Conservation (phyloP, 2,797 vertebrate species). For the Netta rufina region DNA sequence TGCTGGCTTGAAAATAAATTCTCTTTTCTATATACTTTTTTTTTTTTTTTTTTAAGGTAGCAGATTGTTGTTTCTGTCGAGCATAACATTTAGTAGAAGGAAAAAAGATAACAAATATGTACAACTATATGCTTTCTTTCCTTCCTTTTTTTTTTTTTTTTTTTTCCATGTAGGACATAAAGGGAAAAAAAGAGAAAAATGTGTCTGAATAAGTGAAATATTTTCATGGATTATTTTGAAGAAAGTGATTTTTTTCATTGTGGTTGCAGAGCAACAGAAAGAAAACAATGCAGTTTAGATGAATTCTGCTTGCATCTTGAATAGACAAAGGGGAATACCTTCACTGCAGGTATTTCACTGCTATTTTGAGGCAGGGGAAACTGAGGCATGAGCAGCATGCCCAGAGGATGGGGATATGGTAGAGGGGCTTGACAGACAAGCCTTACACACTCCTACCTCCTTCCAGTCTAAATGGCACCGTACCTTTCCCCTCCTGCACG, state of each 20-base stretch:
- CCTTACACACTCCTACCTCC: neutral
- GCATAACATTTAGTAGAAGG: neutral
- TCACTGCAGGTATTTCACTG: neutral
- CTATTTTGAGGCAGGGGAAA: neutral
- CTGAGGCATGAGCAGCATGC: neutral
- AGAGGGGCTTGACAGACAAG: neutral
- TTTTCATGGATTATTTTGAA: conserved; percentile 26
- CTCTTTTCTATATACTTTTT: neutral
- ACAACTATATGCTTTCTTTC: neutral
- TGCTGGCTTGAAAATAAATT: neutral
- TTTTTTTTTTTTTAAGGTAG: neutral
- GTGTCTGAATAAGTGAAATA: neutral
- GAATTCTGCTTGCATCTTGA: neutral
- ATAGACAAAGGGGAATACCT: neutral
- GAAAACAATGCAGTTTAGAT: neutral
- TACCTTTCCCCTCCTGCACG: neutral
- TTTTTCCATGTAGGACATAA: neutral
- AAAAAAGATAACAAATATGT: neutral
- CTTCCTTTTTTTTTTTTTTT: neutral
- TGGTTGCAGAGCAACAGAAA: neutral
- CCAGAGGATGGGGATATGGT: neutral
- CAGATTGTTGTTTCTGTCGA: conserved; percentile 27
- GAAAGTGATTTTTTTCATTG: neutral
- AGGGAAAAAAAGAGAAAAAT: neutral
- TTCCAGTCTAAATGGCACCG: neutral